phyloP scores from a whole-genome alignment of 2,797 vertebrate genomes.

The Pangasius larnaudii region DNA sequence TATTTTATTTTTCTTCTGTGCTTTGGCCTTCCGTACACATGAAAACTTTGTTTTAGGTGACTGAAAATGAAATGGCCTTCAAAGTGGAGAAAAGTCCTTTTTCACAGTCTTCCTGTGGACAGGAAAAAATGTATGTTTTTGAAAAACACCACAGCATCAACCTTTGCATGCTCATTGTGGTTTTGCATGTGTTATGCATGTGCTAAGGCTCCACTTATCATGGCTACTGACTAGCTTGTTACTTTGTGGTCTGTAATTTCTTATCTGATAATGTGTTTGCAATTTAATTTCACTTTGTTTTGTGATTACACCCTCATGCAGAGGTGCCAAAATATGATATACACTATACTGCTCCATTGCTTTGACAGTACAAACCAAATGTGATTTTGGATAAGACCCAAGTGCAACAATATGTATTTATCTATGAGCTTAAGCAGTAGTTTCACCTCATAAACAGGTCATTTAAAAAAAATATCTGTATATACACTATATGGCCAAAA shows the following conservation, averaged over 20 bases:
- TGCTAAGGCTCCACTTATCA: slow-evolving; percentile 5
- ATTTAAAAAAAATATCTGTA: neutral
- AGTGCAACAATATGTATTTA: neutral
- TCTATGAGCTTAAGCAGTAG: neutral
- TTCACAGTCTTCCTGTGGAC: neutral
- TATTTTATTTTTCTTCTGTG: neutral
- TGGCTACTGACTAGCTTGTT: slow-evolving; percentile 14
- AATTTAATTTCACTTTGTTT: neutral
- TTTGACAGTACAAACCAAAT: neutral
- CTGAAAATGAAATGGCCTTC: neutral
- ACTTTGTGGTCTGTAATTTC: neutral
- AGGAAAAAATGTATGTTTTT: neutral
- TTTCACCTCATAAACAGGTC: neutral
- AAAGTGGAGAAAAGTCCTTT: neutral
- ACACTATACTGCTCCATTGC: neutral
- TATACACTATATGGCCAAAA: neutral
- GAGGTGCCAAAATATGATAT: neutral
- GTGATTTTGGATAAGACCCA: neutral
- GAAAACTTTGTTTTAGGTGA: neutral
- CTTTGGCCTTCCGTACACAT: neutral
- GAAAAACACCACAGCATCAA: slow-evolving; percentile 11
- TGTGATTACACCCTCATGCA: neutral
- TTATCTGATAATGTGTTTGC: neutral
- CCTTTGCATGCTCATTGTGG: slow-evolving; percentile 18
- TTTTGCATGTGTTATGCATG: slow-evolving; percentile 30